A percentile compares a stretch with the other conserved stretches of the same genome.
These are phyloP conservation scores for Nymphalis c-album DNA, from an alignment of 2,888 invertebrate genomes.

Conservation along the genomic window DNA sequence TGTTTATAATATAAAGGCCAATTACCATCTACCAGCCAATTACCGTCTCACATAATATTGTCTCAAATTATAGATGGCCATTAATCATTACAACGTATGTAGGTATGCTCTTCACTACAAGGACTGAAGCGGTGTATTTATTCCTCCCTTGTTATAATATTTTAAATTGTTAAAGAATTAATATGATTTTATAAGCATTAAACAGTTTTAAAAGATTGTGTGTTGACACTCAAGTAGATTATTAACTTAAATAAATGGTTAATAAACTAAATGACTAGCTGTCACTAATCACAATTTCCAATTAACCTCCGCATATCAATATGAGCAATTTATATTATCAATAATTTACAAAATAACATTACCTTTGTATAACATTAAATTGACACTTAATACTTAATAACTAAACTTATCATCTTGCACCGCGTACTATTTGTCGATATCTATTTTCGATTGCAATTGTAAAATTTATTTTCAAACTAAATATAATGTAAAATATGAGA, in stretches of 20 bases:
- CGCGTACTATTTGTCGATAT: conserved; percentile 45
- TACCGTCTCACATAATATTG: too few relatives aligned
- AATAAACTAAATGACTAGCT: neutral
- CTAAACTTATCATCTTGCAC: conserved; percentile 68
- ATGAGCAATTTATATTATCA: conserved; percentile 22
- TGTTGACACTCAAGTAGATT: neutral
- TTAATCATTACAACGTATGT: too few relatives aligned
- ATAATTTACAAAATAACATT: conserved; percentile 32
- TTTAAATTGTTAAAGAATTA: too few relatives aligned
- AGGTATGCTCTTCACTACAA: too few relatives aligned
- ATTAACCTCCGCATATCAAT: neutral
- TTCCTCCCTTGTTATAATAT: too few relatives aligned
- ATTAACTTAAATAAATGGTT: neutral
- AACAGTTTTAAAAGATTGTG: neutral
- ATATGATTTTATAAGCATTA: too few relatives aligned
- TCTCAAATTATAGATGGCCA: too few relatives aligned
- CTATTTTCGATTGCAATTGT: conserved; percentile 38
- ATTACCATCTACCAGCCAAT: too few relatives aligned
- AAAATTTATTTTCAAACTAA: conserved; percentile 37
- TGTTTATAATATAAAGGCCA: too few relatives aligned
- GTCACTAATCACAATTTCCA: neutral
- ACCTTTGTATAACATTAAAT: conserved; percentile 44
- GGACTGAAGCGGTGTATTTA: too few relatives aligned
- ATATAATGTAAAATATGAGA: conserved; percentile 40
- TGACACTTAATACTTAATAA: conserved; percentile 42